Evolutionary conservation across 2,113 vertebrate genomes (phyloP), one percentile per base, ranked within the genome.

Genomic region (Aegithalos caudatus): DNA sequence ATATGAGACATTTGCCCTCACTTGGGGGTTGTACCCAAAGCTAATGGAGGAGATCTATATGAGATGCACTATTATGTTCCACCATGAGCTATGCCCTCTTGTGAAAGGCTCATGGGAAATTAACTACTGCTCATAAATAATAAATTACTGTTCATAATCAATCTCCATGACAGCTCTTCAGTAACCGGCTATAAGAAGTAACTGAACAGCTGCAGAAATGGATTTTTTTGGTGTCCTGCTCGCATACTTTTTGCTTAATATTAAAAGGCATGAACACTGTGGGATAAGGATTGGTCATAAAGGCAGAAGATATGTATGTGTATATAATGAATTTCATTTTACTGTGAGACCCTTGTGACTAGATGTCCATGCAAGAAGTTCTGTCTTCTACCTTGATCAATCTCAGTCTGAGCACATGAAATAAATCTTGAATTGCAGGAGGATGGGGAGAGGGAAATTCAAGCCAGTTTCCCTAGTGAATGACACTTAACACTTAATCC

Each of bases 401-500:
- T 90, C 57, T 95, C 90, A 83, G 70, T 69, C 50, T 7, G 4
- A 70, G 94, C 60, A 86, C 2, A 1, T 62, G 69, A 90, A 88
- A 96, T 45, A 96, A 83, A 67, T 45, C 62, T 93, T 87, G 66
- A 95, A 64, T 12, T 78, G 29, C 18, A 50, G 50, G 13, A 33
- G 21, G 33, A 42, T 24, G 4, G 27, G 14, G 10, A 58, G 11
- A 5, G 44, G 54, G 81, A 84, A 61, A 47, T 70, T 90, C 57
- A 86, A 95, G 37, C 64, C 47, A 74, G 60, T 92, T 96, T 88
- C 81, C 37, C 90, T 66, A 72, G 80, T 95, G 94, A 95, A 91
- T 79, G 64, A 65, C 79, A 93, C 71, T 94, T 94, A 96, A 27
- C 70, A 88, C 65, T 95, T 97, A 95, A 95, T 96, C 88, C 91